These are phyloP conservation scores for Zeus faber DNA, from an alignment of 2,113 vertebrate genomes.

Conservation along the genomic window DNA sequence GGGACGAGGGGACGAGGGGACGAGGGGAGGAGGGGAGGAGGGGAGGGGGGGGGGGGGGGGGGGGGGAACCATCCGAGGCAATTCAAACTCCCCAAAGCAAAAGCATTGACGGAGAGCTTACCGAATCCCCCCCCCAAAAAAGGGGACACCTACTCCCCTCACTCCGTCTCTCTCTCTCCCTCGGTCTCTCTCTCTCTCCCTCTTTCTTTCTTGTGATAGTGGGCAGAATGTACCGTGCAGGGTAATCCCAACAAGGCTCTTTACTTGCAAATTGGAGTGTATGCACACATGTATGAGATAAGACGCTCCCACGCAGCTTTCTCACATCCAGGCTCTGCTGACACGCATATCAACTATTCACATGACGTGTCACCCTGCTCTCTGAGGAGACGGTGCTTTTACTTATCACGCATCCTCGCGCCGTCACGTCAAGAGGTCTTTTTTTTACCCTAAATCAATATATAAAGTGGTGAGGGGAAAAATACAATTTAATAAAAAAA, in stretches of 20 bases:
- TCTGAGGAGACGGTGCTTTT: too few species aligned
- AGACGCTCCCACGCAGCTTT: slow-evolving; percentile 76
- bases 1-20: too few species aligned
- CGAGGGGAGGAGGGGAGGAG: too few species aligned
- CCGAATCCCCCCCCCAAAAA: slow-evolving; percentile 56
- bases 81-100: slow-evolving; percentile 68
- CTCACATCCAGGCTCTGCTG: slow-evolving; percentile 55
- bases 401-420: slow-evolving; percentile 23
- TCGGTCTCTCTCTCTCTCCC: too few species aligned
- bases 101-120: slow-evolving; percentile 75
- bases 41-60: too few species aligned
- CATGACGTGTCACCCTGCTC: too few species aligned
- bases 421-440: too few species aligned
- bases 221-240: slow-evolving; percentile 74
- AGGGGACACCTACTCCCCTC: slow-evolving; percentile 60
- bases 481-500: too few species aligned
- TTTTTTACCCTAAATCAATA: too few species aligned
- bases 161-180: too few species aligned
- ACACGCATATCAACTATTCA: slow-evolving; percentile 50
- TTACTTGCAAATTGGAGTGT: slow-evolving; percentile 71
- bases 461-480: too few species aligned
- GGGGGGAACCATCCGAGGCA: slow-evolving; percentile 74
- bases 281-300: slow-evolving; percentile 67
- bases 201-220: slow-evolving; percentile 71
- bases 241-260: slow-evolving; percentile 76